Conservation (phyloP, 2,888 invertebrate genomes). For the Leptothorax acervorum region DNA sequence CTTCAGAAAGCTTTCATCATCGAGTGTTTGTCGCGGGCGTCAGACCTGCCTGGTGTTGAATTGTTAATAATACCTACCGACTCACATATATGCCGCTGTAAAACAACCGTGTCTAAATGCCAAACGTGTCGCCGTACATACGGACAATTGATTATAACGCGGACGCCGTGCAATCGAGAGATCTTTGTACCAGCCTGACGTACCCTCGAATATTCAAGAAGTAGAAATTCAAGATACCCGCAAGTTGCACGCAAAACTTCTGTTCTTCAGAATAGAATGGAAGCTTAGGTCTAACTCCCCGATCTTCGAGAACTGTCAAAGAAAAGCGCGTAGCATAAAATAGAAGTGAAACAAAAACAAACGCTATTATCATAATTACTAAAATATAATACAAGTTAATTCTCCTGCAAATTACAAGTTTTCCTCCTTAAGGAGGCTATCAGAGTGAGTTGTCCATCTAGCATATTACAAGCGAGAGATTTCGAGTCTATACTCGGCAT, state of each 20-base stretch:
- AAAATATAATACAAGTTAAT: conserved; percentile 7
- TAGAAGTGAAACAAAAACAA: background rate
- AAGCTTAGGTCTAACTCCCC: background rate
- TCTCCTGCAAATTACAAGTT: background rate
- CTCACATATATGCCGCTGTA: background rate
- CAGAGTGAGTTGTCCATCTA: background rate
- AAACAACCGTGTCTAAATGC: background rate
- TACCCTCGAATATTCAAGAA: background rate
- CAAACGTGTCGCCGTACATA: background rate
- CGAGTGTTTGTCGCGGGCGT: background rate
- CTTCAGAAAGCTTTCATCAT: background rate
- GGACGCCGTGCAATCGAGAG: background rate
- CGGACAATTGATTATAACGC: background rate
- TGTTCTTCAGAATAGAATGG: background rate
- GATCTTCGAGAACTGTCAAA: background rate
- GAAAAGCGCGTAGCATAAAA: background rate
- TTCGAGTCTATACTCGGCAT: background rate
- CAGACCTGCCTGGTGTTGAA: background rate
- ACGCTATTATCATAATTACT: background rate
- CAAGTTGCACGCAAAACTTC: background rate
- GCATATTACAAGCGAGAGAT: background rate
- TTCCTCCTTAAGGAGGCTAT: background rate
- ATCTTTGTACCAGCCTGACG: background rate
- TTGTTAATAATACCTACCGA: conserved; percentile 8
- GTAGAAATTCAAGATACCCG: too few relatives aligned